Evolutionary conservation across 2,888 invertebrate genomes (phyloP).

Genomic region (Balanococcus diminutus): DNA sequence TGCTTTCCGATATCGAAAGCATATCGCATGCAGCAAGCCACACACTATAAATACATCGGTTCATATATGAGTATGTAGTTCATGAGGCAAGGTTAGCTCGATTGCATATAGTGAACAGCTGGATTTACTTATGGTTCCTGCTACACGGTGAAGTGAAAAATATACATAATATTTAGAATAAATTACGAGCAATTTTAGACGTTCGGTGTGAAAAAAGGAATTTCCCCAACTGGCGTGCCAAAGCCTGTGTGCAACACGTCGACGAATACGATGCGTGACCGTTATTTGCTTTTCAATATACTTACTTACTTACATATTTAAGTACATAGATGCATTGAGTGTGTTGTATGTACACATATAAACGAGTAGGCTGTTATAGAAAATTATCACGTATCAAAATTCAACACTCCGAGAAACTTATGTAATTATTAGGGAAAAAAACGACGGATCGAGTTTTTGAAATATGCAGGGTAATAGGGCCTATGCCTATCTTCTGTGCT

Average conservation of each 20-base stretch:
- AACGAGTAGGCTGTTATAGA: no score
- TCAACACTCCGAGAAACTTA: no score
- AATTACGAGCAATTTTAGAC: constrained; percentile 11
- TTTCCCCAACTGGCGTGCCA: background rate
- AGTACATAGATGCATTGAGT: background rate
- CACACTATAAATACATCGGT: background rate
- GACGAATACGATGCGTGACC: constrained; percentile 2
- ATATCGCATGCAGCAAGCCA: background rate
- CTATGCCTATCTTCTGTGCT: no score
- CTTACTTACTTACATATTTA: background rate
- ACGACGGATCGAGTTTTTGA: no score
- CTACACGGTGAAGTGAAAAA: constrained; percentile 2
- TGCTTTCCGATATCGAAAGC: background rate
- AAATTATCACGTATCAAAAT: no score
- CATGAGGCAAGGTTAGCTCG: constrained; percentile 36
- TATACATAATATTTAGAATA: constrained; percentile 12
- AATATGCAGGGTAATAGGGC: no score
- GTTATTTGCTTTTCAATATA: background rate
- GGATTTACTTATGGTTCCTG: constrained; percentile 30
- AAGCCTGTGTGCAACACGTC: background rate
- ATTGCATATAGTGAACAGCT: constrained; percentile 7
- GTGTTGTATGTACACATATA: background rate
- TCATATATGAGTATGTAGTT: background rate
- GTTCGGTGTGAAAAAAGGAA: constrained; percentile 25
- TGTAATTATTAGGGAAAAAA: no score